Base-by-base conservation (phyloP, 2,888 invertebrate genomes). In the Drosophila parthenogenetica region DNA sequence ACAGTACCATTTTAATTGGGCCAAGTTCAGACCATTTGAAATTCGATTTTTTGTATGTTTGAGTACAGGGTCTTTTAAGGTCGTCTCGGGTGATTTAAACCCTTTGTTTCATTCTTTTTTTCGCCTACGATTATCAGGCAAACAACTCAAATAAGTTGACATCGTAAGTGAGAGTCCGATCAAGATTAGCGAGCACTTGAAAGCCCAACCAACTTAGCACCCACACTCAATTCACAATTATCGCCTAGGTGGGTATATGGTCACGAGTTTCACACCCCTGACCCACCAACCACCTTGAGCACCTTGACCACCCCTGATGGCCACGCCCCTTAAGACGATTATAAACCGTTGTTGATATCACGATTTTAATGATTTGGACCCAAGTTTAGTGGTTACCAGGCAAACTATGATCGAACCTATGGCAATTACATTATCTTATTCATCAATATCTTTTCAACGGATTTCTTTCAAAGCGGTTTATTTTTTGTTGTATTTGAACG, bases 161-260 rank as follows among this genome's bases (percentile, higher is more conserved):
- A 82, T 63, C 67, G 65, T 80, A 76, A 73, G 67, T 76, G 69
- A 76, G 80, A 78, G 58, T 73, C 62, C 42, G 40, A 79, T 80
- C 67, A 50, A 66, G 79, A 80, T 83, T 54, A 73, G 49, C 5
- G 17, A 5, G 19, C 73, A 66, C 69, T 73, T 35, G 45, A 55
- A 16, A 10, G 16, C n/a, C 40, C 43, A 48, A 49, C 59, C 54
- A 54, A 64, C 49, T 65, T 58, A 40, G 46, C 73, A 67, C 63
- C 73, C 73, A 69, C 78, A 66, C 48, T 59, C 35, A 53, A 49
- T 39, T 51, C 40, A 7, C 61, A 66, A 66, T 35, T 50, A 54
- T 37, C 49, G 57, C 45, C 49, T 53, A n/a, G n/a, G 11, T 32
- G 5, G 11, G 35, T 35, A 48, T 77, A 35, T 62, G 29, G 67